phyloP scores from a whole-genome alignment of 1,140 invertebrate species.

The Megalopta genalis region DNA sequence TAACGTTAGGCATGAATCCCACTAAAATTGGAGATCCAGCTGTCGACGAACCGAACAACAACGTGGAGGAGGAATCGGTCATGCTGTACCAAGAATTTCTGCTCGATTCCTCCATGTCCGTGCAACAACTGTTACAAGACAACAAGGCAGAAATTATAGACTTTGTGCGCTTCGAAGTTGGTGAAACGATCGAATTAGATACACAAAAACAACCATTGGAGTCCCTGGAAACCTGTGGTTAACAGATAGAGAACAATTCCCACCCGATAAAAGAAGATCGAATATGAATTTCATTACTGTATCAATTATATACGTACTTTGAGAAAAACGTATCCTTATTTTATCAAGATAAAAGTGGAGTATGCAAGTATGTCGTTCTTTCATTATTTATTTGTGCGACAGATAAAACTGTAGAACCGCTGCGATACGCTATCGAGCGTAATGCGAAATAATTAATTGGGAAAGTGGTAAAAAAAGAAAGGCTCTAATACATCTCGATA shows the following conservation, averaged over 20 bases:
- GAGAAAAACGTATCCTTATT: neutral
- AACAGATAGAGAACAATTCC: conserved; percentile 51
- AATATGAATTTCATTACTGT: conserved; percentile 13
- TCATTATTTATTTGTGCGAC: neutral
- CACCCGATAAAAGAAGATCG: neutral
- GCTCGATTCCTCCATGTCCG: conserved; percentile 86
- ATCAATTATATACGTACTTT: neutral
- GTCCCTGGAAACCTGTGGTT: conserved; percentile 83
- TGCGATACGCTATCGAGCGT: neutral
- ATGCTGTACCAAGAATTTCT: conserved; percentile 94
- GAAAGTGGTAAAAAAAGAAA: neutral
- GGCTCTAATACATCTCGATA: conserved; percentile 2
- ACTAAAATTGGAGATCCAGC: conserved; percentile 86
- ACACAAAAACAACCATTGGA: conserved; percentile 79
- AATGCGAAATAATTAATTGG: neutral
- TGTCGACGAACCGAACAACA: conserved; percentile 82
- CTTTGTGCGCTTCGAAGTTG: conserved; percentile 92
- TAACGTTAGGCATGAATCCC: conserved; percentile 89
- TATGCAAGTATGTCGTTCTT: neutral
- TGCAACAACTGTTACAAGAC: conserved; percentile 87
- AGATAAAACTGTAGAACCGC: neutral
- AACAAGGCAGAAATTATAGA: conserved; percentile 87
- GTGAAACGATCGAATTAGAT: conserved; percentile 81
- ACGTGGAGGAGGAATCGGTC: conserved; percentile 86
- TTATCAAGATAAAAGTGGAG: neutral